phyloP scores from a whole-genome alignment of 2,113 vertebrate species.

The Calidris pygmaea region DNA sequence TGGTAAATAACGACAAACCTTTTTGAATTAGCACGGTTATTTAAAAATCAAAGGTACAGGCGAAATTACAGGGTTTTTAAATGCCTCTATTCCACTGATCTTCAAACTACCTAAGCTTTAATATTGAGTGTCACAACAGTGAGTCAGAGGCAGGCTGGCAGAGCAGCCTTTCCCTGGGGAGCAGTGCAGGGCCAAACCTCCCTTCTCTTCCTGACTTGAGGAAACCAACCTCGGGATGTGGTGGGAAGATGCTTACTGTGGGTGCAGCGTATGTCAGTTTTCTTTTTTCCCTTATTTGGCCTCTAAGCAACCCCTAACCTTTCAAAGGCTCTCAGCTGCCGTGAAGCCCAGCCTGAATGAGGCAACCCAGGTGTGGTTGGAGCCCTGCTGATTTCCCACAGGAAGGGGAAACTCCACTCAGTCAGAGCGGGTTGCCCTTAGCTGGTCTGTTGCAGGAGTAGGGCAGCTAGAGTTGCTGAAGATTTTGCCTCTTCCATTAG shows the following conservation, averaged over 20 bases:
- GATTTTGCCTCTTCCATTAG: background rate
- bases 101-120: slow-evolving; percentile 26
- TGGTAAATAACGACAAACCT: background rate
- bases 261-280: background rate
- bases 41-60: slow-evolving; percentile 33
- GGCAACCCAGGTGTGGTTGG: background rate
- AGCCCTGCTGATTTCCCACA: fast-evolving
- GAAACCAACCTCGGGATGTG: background rate
- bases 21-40: slow-evolving; percentile 17
- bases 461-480: background rate
- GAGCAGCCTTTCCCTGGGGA: background rate
- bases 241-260: background rate
- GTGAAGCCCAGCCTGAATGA: background rate
- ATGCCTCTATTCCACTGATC: background rate
- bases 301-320: background rate
- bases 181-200: background rate
- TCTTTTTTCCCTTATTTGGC: background rate
- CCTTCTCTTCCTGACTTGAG: background rate
- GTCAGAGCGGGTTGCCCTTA: background rate
- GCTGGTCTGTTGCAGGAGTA: background rate
- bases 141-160: slow-evolving; percentile 52
- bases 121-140: slow-evolving; percentile 49
- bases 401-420: background rate
- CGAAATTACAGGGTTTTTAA: slow-evolving; percentile 17
- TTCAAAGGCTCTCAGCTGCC: background rate